Evolutionary conservation across 92 coral and sea anemone genomes (phyloP).

Genomic region (Umimayanthus chanpuru): DNA sequence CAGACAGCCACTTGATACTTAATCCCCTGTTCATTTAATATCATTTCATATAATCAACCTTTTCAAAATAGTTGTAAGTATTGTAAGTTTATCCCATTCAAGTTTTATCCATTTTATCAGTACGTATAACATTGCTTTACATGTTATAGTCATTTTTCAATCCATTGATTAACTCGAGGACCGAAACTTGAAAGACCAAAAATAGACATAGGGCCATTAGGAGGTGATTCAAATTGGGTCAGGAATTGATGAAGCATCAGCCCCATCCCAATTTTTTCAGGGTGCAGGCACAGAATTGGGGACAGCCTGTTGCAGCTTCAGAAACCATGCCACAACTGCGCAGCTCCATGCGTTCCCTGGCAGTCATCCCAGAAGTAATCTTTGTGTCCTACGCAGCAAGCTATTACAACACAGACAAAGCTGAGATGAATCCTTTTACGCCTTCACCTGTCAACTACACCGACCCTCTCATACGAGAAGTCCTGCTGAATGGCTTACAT

Average conservation of each 20-base stretch:
- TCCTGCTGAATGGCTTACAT: constrained; percentile 57
- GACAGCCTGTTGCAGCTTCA: constrained; percentile 58
- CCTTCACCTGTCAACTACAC: constrained; percentile 68
- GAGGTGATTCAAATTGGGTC: constrained; percentile 59
- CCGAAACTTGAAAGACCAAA: too few relatives aligned
- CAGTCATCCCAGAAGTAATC: constrained; percentile 67
- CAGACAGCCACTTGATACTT: too few relatives aligned
- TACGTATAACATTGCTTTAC: too few relatives aligned
- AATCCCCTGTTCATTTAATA: too few relatives aligned
- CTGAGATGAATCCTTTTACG: constrained; percentile 56
- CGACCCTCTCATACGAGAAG: constrained; percentile 62
- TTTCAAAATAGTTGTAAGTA: too few relatives aligned
- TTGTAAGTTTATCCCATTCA: too few relatives aligned
- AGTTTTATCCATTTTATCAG: too few relatives aligned
- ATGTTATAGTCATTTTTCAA: too few relatives aligned
- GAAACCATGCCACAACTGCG: constrained; percentile 42
- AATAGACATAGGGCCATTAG: constrained; percentile 62
- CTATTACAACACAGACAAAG: constrained; percentile 58
- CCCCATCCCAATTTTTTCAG: constrained; percentile 61
- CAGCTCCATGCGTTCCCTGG: constrained; percentile 68
- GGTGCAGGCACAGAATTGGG: constrained; percentile 62
- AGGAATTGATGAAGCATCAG: constrained; percentile 55
- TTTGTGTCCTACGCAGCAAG: constrained; percentile 61
- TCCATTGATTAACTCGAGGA: too few relatives aligned
- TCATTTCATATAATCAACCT: too few relatives aligned